phyloP scores from a whole-genome alignment of 2,797 vertebrate genomes.

The Phoeniculus purpureus region DNA sequence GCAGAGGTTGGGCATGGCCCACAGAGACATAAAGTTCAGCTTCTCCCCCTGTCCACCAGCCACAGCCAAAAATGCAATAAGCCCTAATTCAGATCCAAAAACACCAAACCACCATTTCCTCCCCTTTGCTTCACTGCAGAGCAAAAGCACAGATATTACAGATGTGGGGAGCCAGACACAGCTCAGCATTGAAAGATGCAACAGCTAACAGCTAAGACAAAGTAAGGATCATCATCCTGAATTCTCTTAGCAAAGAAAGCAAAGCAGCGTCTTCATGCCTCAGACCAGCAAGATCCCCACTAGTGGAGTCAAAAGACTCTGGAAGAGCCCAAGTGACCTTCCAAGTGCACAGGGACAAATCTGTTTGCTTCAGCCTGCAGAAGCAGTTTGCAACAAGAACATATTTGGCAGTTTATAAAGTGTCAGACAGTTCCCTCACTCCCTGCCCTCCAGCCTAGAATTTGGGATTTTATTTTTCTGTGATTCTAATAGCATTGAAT shows the following conservation, averaged over 20 bases:
- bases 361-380: background rate
- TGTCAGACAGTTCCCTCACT: background rate
- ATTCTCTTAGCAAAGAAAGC: background rate
- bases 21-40: background rate
- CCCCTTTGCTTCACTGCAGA: background rate
- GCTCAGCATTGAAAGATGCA: background rate
- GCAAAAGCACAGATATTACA: background rate
- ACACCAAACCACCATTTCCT: background rate
- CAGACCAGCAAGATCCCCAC: background rate
- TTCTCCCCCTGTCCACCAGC: background rate
- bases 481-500: conserved; percentile 27
- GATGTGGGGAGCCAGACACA: background rate
- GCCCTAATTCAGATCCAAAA: background rate
- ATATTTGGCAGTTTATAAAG: background rate
- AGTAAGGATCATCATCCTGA: background rate
- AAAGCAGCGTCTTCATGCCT: background rate
- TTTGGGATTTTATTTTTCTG: background rate
- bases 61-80: background rate
- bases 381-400: background rate
- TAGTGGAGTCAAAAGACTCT: background rate
- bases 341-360: background rate
- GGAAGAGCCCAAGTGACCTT: background rate
- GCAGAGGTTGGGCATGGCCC: background rate
- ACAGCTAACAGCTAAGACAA: fast-evolving
- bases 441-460: background rate